These are phyloP conservation scores for Halictus rubicundus DNA, from an alignment of 1,140 invertebrate genomes.

Conservation along the genomic window DNA sequence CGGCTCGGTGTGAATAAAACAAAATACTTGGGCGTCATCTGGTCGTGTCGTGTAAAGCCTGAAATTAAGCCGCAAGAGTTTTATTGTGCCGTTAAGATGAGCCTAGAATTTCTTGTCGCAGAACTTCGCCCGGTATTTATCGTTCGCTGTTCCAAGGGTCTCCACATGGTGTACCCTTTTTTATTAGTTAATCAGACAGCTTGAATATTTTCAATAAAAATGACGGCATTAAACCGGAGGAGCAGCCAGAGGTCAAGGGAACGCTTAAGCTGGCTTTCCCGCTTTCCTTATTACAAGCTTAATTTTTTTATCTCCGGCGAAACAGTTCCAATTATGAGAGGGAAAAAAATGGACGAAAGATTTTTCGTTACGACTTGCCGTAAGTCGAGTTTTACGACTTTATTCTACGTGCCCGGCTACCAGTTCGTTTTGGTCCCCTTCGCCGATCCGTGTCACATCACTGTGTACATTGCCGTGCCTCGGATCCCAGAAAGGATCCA, in stretches of 20 bases:
- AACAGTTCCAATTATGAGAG: conserved; percentile 72
- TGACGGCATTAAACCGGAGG: conserved; percentile 61
- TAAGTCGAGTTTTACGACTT: conserved; percentile 76
- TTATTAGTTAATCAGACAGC: conserved; percentile 58
- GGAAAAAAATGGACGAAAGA: conserved; percentile 59
- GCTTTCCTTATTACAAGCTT: conserved; percentile 66
- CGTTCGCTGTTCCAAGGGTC: conserved; percentile 32
- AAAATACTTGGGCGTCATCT: conserved; percentile 54
- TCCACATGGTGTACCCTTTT: conserved; percentile 19
- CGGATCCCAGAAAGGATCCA: conserved; percentile 35
- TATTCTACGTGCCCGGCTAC: conserved; percentile 74
- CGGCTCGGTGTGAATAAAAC: conserved; percentile 30
- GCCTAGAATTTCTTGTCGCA: conserved; percentile 49
- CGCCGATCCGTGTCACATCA: conserved; percentile 33
- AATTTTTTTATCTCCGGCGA: conserved; percentile 61
- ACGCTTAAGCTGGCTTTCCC: conserved; percentile 18
- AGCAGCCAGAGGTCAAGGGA: conserved; percentile 22
- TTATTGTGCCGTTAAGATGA: conserved; percentile 62
- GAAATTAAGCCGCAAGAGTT: conserved; percentile 62
- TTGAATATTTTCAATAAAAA: conserved; percentile 73
- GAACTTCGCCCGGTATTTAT: conserved; percentile 44
- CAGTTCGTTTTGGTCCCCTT: conserved; percentile 59
- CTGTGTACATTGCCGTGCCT: conserved; percentile 2
- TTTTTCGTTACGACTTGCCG: conserved; percentile 72
- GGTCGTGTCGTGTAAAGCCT: conserved; percentile 42